Percentiles rank a stretch among this genome's conserved stretches.
Conservation (phyloP, 2,113 vertebrate genomes). For the Chiloscyllium plagiosum region DNA sequence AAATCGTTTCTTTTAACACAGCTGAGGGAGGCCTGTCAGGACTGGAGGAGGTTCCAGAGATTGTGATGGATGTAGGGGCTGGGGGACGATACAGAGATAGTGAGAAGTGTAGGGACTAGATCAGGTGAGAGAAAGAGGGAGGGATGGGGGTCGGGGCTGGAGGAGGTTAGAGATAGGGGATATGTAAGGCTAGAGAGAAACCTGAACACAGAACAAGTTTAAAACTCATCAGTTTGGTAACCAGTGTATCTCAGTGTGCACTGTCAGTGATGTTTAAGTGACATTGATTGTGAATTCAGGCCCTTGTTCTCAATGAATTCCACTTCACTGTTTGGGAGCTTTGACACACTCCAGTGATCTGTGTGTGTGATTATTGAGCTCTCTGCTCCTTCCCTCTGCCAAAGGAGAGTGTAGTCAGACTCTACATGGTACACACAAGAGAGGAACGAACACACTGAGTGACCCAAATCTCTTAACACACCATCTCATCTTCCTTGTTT, state of each 20-base stretch:
- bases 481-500: too few relatives aligned
- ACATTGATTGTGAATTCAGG: too few relatives aligned
- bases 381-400: background rate
- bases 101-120: background rate
- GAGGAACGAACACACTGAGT: background rate
- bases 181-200: background rate
- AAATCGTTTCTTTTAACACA: too few relatives aligned
- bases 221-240: background rate
- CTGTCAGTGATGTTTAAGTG: background rate
- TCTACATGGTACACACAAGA: background rate
- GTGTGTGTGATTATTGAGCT: background rate
- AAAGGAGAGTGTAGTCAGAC: background rate
- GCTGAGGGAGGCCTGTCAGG: background rate
- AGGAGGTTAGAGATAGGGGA: too few relatives aligned
- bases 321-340: too few relatives aligned
- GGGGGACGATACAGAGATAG: background rate
- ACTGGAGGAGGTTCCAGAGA: too few relatives aligned
- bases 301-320: too few relatives aligned
- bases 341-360: too few relatives aligned
- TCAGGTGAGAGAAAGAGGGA: too few relatives aligned
- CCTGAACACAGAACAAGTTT: background rate
- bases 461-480: too few relatives aligned
- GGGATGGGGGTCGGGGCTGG: too few relatives aligned
- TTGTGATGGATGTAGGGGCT: background rate
- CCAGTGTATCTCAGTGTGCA: background rate